Evolutionary conservation across 2,888 invertebrate genomes (phyloP), one percentile per base, ranked within the genome.

Genomic region (Drosophila kuntzei): DNA sequence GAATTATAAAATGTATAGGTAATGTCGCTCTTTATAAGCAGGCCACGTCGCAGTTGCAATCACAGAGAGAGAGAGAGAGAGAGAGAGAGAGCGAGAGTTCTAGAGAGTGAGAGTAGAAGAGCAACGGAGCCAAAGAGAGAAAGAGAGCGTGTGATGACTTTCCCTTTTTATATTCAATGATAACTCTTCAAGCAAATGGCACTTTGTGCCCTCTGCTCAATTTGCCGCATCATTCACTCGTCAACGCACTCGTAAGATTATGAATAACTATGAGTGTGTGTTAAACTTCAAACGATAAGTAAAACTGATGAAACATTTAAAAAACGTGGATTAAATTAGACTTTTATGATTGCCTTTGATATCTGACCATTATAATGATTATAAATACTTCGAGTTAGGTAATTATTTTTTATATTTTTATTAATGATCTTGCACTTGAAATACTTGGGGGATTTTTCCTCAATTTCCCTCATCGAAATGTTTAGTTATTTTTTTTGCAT

Each of bases 121-220:
- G 47, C 41, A n/a, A 22, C 9, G 14, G 3, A 20, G n/a, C 47
- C 7, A 29, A 14, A 34, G 39, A 12, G 37, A 47, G 20, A 11
- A 29, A 25, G 20, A 16, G 36, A 54, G 18, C 4, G 11, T 20
- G 9, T 32, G 41, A 20, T 41, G 41, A 77, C 75, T 75, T 75
- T 75, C 75, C 43, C 74, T 77, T 77, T 77, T 36, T 29, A 43
- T 43, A 16, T 51, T 22, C 37, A 37, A 57, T 57, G 25, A 36
- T 14, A 57, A 43, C 57, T 66, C 49, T 59, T 58, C 32, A 6
- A 14, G 34, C 36, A 43, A 53, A 53, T 29, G 27, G 11, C 11
- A 51, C 22, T 39, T 11, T 39, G 27, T 62, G 47, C 58, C 76
- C n/a, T 7, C 14, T 66, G 67, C 20, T 29, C 37, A 58, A 58